These are phyloP conservation scores for Hypolimnas misippus DNA, from an alignment of 2,888 invertebrate genomes.

Conservation along the genomic window DNA sequence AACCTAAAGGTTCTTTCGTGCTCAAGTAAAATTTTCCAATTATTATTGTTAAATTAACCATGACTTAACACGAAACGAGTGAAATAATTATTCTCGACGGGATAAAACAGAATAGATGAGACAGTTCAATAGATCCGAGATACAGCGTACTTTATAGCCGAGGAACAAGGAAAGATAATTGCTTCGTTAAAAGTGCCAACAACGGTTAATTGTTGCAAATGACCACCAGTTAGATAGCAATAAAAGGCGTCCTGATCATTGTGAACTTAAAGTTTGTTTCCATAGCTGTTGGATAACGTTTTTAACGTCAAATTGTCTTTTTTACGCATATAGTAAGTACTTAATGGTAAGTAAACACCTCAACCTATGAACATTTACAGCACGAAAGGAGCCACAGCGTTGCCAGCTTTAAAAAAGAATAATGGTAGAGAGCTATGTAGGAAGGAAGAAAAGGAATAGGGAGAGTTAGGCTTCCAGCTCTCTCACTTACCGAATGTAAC, in stretches of 20 bases:
- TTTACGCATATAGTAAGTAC: no score
- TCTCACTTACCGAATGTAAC: no score
- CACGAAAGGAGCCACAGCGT: no score
- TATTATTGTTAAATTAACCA: not conserved
- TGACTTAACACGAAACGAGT: slow-evolving; percentile 1
- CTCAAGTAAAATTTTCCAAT: no score
- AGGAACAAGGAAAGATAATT: slow-evolving; percentile 57
- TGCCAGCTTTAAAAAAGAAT: no score
- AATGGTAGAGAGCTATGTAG: no score
- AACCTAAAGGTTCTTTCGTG: no score
- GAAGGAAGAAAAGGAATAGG: no score
- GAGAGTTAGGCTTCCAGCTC: no score
- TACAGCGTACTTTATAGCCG: slow-evolving; percentile 40
- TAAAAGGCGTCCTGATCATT: slow-evolving; percentile 52
- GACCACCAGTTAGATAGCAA: slow-evolving; percentile 64
- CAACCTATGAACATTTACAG: no score
- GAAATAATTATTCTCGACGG: slow-evolving; percentile 19
- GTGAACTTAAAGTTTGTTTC: slow-evolving; percentile 33
- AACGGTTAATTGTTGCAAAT: slow-evolving; percentile 77
- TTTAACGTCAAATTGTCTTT: slow-evolving; percentile 6
- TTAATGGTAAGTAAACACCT: not conserved
- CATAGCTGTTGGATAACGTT: slow-evolving; percentile 22
- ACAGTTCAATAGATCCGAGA: slow-evolving; percentile 39
- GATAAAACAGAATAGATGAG: slow-evolving; percentile 22
- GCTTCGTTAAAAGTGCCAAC: slow-evolving; percentile 67